Evolutionary conservation across 1,140 invertebrate genomes (phyloP), one percentile per base, ranked within the genome.

Genomic region (Drosophila sechellia): DNA sequence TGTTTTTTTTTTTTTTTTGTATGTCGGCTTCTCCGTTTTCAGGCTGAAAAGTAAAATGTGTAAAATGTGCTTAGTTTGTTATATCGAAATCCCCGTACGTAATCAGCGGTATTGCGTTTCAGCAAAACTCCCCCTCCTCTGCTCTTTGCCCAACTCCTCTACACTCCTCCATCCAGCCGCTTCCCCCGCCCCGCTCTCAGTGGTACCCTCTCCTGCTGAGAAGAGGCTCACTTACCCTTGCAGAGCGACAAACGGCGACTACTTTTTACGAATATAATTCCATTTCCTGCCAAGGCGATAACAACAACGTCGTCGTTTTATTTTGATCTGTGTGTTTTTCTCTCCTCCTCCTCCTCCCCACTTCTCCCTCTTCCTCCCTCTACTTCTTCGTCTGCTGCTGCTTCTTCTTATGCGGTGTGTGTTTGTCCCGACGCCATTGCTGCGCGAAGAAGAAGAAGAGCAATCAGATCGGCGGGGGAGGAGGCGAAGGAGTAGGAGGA

Each of bases 271-370:
- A 87, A 86, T 87, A 86, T 87, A 86, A 86, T 86, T 86, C 79
- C 83, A 86, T 86, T 86, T 86, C 83, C 83, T 86, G 83, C 84
- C 83, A 86, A 86, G 84, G 83, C 83, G 84, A 86, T 86, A 85
- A 85, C 81, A 87, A 79, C 79, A 61, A 55, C 77, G 68, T 66
- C 43, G 65, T 63, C 53, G 49, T 68, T 68, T 68, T 68, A 68
- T 68, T 68, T 68, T 68, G 64, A 68, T 68, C 64, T 68, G 64
- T 68, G 58, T 68, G 50, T 65, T 65, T 37, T 79, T 6, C 31
- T 5, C 40, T 15, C 6, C 31, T 31, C 27, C 27, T 31, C 27
- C 27, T 8, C 17, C 17, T 17, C 17, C 17, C 17, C 17, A 17
- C 40, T 15, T 2, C 31, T 31, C 8, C n/a, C n/a, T n/a, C n/a